Evolutionary conservation across 2,797 vertebrate species (phyloP), one percentile per base, ranked within the genome.

Genomic region (Siniperca undulata): DNA sequence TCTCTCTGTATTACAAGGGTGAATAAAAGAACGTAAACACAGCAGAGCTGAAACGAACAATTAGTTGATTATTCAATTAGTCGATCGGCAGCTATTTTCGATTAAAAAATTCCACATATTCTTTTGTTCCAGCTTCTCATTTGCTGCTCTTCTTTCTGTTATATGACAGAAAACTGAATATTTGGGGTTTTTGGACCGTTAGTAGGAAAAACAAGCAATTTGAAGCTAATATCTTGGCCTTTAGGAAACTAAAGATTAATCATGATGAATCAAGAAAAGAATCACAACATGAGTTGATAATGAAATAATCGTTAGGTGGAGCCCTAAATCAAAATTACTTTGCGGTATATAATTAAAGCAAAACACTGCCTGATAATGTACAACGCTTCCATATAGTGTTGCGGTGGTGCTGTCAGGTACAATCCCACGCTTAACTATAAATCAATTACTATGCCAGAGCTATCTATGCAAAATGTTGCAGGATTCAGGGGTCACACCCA

Each of bases 401-500:
- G 24, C 5, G 0, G 6, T 36, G 30, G 12, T 19, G 27, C 10
- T 38, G 14, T 27, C 46, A 42, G 34, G n/a, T 22, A 11, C n/a
- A 64, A n/a, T 0, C 2, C 4, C n/a, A 44, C 14, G n/a, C 27
- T 66, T 5, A 24, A 16, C 14, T 58, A 20, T 17, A n/a, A 40
- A 48, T 70, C 30, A n/a, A 58, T 20, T 22, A 22, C 14, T 46
- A 19, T 12, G 4, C 9, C 44, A 12, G 24, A 19, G 64, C 24
- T 10, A 46, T 69, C 40, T 7, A 36, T 17, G 27, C 56, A 36
- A 60, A 72, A 38, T 2, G 44, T 42, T 34, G 69, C 42, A 52
- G 20, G 38, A 46, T 36, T 38, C 46, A 30, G 20, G 17, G 62
- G 27, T 61, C 78, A 76, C 64, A 52, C 48, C 70, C 55, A 64